A percentile compares a stretch with the other conserved stretches of the same genome.
Evolutionary conservation across 2,113 vertebrate genomes (phyloP).

Genomic region (Sula dactylatra): DNA sequence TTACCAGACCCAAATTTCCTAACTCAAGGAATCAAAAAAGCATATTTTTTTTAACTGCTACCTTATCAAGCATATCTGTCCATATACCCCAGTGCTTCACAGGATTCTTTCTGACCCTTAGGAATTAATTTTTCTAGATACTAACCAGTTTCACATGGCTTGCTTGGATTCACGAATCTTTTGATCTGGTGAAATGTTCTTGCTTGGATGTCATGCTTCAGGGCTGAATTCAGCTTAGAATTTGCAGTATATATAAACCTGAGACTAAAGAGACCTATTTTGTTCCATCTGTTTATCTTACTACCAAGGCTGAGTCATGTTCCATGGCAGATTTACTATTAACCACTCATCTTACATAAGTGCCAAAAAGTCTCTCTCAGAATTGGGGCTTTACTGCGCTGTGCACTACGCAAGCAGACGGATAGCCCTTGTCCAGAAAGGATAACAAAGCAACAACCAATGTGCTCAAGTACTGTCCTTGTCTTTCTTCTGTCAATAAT

Average conservation of each 20-base stretch:
- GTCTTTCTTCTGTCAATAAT: not conserved
- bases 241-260: not conserved
- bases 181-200: not conserved
- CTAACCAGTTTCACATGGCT: not conserved
- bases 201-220: not conserved
- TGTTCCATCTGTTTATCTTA: not conserved
- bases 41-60: not conserved
- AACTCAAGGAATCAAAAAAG: not conserved
- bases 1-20: not conserved
- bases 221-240: not conserved
- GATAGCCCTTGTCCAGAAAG: not conserved
- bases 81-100: not conserved
- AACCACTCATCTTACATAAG: not conserved
- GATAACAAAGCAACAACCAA: not conserved
- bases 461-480: not conserved
- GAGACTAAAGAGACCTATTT: not conserved
- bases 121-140: not conserved
- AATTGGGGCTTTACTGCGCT: not conserved
- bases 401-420: not conserved
- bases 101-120: not conserved
- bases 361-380: not conserved
- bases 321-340: not conserved
- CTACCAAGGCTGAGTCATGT: not conserved
- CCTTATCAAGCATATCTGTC: not conserved
- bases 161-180: not conserved